Percentiles rank a stretch among this genome's conserved stretches.
These are phyloP conservation scores for Noctua janthe DNA, from an alignment of 2,888 invertebrate genomes.

Conservation along the genomic window DNA sequence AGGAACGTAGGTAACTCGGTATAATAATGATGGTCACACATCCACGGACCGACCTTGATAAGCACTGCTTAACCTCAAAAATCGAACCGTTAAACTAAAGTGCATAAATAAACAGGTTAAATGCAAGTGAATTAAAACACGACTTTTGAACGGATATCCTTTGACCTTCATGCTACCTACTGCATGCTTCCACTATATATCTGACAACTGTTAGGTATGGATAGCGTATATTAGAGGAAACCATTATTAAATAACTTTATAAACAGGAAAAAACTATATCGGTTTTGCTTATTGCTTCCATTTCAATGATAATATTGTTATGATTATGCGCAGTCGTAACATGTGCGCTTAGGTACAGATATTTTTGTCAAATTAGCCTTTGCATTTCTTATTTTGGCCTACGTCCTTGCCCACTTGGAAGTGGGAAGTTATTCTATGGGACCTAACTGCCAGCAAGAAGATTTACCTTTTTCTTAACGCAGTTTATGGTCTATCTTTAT, in stretches of 20 bases:
- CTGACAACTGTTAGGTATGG: neutral
- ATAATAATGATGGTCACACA: neutral
- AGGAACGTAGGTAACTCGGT: neutral
- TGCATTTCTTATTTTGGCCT: neutral
- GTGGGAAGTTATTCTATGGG: neutral
- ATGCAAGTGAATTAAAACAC: conserved; percentile 4
- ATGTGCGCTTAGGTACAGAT: too few relatives aligned
- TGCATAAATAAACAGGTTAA: conserved; percentile 12
- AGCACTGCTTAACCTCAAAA: neutral
- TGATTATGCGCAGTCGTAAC: neutral
- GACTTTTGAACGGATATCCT: conserved; percentile 28
- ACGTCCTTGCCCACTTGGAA: neutral
- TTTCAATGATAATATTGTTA: conserved; percentile 12
- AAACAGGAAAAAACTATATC: neutral
- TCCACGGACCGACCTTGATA: neutral
- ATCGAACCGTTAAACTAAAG: neutral
- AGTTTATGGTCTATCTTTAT: neutral
- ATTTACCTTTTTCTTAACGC: neutral
- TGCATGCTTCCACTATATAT: neutral
- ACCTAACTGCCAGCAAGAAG: neutral
- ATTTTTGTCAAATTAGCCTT: neutral
- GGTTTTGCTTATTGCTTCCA: neutral
- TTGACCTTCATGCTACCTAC: conserved; percentile 24
- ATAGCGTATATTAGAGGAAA: neutral
- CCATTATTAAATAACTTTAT: neutral